Percentiles rank a stretch among this genome's conserved stretches.
These are phyloP conservation scores for Bufo gargarizans DNA, from an alignment of 2,113 vertebrate species.

Conservation along the genomic window DNA sequence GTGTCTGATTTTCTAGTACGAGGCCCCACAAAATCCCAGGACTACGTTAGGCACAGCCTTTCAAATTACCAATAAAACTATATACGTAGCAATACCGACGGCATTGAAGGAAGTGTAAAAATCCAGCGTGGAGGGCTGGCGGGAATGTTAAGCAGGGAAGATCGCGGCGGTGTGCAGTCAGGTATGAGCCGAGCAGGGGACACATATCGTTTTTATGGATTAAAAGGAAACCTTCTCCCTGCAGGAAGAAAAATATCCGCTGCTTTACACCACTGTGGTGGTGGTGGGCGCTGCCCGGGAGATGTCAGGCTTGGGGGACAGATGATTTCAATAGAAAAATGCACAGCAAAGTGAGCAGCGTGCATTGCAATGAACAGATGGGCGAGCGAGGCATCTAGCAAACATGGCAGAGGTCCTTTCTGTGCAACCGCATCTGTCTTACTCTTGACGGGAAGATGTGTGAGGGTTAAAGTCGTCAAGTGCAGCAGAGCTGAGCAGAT, in stretches of 20 bases:
- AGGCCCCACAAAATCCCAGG: constrained; percentile 2
- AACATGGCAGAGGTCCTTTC: neutral
- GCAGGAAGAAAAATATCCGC: neutral
- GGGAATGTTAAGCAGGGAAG: constrained; percentile 32
- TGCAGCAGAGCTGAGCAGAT: neutral
- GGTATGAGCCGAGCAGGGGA: neutral
- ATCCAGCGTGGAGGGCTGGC: neutral
- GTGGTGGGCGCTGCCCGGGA: neutral
- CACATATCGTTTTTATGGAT: constrained; percentile 41
- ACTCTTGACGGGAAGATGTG: neutral
- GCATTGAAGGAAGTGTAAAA: neutral
- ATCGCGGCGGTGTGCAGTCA: neutral
- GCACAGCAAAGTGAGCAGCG: neutral
- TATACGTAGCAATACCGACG: neutral
- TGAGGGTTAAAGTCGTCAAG: neutral
- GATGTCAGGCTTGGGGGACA: neutral
- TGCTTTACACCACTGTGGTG: neutral
- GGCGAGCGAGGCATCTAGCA: neutral
- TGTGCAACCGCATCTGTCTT: neutral
- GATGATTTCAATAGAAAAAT: neutral
- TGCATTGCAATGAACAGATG: neutral
- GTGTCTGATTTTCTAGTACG: constrained; percentile 5
- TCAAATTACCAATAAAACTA: constrained; percentile 32
- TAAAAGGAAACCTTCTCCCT: constrained; percentile 6
- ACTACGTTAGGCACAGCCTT: neutral